Conservation (phyloP, 2,888 invertebrate species). For the Slavum lentiscoides region DNA sequence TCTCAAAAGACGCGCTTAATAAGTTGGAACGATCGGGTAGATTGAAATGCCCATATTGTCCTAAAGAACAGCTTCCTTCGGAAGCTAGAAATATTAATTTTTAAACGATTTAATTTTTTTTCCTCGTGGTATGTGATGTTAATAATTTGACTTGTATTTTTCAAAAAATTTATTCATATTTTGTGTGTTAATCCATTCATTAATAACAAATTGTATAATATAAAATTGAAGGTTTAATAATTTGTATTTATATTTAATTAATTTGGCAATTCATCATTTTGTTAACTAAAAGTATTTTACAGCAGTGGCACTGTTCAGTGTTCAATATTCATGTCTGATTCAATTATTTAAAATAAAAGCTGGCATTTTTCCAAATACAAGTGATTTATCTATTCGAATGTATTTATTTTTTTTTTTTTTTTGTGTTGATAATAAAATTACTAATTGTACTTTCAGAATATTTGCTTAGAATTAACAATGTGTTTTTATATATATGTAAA, state of each 20-base stretch:
- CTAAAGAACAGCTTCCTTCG: conserved; percentile 90
- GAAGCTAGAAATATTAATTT: conserved; percentile 93
- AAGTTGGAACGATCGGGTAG: conserved; percentile 90
- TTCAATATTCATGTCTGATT: not conserved
- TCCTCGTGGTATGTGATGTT: not conserved
- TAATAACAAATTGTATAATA: not conserved
- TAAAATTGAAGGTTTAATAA: not conserved
- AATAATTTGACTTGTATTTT: not conserved
- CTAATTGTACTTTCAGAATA: not conserved
- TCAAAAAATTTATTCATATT: conserved; percentile 5
- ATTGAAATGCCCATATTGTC: conserved; percentile 98
- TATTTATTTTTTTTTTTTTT: not conserved
- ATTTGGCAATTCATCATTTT: not conserved
- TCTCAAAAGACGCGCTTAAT: conserved; percentile 93
- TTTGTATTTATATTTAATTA: not conserved
- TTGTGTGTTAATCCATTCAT: not conserved
- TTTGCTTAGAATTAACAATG: not conserved
- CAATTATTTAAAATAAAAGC: conserved; percentile 17
- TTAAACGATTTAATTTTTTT: conserved; percentile 61
- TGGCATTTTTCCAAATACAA: conserved; percentile 1
- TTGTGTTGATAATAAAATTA: not conserved
- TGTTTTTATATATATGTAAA: no score
- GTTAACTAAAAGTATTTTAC: conserved; percentile 4
- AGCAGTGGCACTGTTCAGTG: not conserved
- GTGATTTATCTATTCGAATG: not conserved